Evolutionary conservation across 2,113 vertebrate species (phyloP), one percentile per base, ranked within the genome.

Genomic region (Indicator indicator): DNA sequence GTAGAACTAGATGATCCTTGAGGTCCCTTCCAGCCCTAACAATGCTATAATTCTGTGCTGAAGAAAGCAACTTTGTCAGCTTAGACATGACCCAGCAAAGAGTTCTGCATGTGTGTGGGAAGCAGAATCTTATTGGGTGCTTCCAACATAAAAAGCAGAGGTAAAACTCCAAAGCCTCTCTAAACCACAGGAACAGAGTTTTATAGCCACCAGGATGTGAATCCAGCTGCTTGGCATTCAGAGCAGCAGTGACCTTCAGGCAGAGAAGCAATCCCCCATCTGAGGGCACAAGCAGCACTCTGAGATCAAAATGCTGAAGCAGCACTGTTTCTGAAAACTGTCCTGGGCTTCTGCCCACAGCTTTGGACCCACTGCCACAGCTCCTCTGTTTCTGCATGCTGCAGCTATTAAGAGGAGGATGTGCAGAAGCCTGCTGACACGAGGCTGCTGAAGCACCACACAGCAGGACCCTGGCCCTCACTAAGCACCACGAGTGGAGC

Each of bases 401-500:
- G 60, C 38, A 80, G 79, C 85, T 92, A 67, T 18, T 59, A 73
- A n/a, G 56, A 81, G 27, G 50, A 44, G n/a, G 62, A 33, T 68
- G 77, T 83, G 32, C 2, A 2, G 80, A 76, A 86, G 54, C 30
- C 65, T 68, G n/a, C 63, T 63, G n/a, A n/a, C 44, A 21, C 0
- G 0, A 33, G 63, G 71, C 64, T 77, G 64, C 85, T 71, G 46
- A 73, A 84, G n/a, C 17, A 18, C 7, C 55, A 12, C 33, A 13
- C n/a, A 54, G 19, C 59, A 6, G 50, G 80, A 23, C 50, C 58
- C 12, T 0, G 0, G 5, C 71, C 60, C 84, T 56, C 67, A 18
- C 1, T 3, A 2, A 48, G 58, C 7, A 6, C 77, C 8, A 19
- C 59, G 38, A 0, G 1, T 5, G 1, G 2, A 67, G 48, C 27